Evolutionary conservation across 2,888 invertebrate genomes (phyloP).

Genomic region (Cremastinae sp.): DNA sequence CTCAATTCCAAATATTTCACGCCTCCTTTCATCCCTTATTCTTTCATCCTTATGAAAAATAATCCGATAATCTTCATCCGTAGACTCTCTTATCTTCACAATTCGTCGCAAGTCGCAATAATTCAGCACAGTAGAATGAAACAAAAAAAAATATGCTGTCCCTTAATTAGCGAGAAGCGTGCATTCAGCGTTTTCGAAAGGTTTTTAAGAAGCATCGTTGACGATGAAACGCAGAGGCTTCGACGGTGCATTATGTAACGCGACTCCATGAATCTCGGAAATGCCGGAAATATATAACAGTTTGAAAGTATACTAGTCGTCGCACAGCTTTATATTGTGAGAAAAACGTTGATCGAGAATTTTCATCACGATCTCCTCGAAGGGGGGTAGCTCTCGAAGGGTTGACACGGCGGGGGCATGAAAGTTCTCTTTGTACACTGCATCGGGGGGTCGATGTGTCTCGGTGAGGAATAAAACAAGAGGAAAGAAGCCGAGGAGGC

Average conservation of each 20-base stretch:
- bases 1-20: background rate
- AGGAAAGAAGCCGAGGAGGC: slow-evolving; percentile 32
- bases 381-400: slow-evolving; percentile 17
- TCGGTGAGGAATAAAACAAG: slow-evolving; percentile 37
- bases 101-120: too few species aligned
- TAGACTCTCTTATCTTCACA: too few species aligned
- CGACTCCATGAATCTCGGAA: background rate
- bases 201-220: too few species aligned
- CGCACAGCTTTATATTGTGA: background rate
- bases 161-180: background rate
- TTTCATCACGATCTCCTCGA: slow-evolving; percentile 38
- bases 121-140: too few species aligned
- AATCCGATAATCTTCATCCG: slow-evolving; percentile 39
- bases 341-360: slow-evolving; percentile 42
- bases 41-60: slow-evolving; percentile 47
- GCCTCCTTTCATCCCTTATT: slow-evolving; percentile 18
- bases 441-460: background rate
- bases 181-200: background rate
- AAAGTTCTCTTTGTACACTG: too few species aligned
- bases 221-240: too few species aligned
- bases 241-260: too few species aligned
- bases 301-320: background rate
- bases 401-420: slow-evolving; percentile 10
- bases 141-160: too few species aligned
- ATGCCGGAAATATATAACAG: background rate